A percentile compares a stretch with the other conserved stretches of the same genome.
Evolutionary conservation across 53 echinoderm and acorn worm species (phyloP).

Genomic region (Glandiceps talaboti): DNA sequence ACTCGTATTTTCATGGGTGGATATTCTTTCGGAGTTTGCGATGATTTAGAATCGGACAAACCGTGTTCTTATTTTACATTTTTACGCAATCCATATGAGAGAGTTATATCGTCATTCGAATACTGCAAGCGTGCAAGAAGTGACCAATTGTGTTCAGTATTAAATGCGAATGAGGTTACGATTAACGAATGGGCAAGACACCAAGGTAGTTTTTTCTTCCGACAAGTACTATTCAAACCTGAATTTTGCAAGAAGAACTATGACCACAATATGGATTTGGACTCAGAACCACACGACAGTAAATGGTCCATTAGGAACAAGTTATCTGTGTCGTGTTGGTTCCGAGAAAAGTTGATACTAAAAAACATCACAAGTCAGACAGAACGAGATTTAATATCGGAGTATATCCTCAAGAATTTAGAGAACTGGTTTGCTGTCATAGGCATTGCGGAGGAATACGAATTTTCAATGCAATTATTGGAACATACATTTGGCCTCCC

Average conservation of each 20-base stretch:
- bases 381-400: constrained; percentile 26
- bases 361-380: constrained; percentile 27
- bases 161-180: constrained; percentile 44
- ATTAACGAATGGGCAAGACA: constrained; percentile 83
- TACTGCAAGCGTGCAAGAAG: constrained; percentile 57
- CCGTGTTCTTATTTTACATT: constrained; percentile 94
- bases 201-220: constrained; percentile 86
- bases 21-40: constrained; percentile 83
- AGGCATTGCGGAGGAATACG: constrained; percentile 70
- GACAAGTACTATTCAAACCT: constrained; percentile 66
- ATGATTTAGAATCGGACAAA: constrained; percentile 24
- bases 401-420: constrained; percentile 49
- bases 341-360: constrained; percentile 77
- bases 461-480: constrained; percentile 51
- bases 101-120: constrained; percentile 64
- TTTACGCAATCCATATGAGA: constrained; percentile 73
- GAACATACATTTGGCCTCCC: constrained; percentile 70
- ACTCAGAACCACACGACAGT: constrained; percentile 53
- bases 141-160: constrained; percentile 77
- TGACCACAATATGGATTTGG: constrained; percentile 33
- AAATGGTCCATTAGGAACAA: not conserved
- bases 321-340: constrained; percentile 65
- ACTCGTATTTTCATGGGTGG: constrained; percentile 65
- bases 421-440: constrained; percentile 79
- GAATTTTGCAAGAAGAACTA: constrained; percentile 43